Conservation (phyloP, 2,113 vertebrate genomes). For the Hippotragus niger region DNA sequence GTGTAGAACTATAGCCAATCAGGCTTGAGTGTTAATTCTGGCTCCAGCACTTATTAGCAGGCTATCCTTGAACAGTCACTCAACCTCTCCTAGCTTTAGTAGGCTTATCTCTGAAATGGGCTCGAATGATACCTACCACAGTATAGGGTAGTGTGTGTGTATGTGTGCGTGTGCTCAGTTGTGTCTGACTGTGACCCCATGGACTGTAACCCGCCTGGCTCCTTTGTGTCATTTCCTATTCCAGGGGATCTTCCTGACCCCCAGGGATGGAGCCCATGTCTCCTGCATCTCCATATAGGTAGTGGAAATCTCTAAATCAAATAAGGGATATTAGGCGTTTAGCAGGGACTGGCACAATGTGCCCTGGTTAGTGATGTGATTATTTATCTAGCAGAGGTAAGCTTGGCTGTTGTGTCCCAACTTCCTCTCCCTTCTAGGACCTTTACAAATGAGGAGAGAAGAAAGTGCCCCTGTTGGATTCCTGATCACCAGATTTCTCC, state of each 20-base stretch:
- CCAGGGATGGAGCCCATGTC: background rate
- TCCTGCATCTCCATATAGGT: background rate
- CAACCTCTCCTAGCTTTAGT: background rate
- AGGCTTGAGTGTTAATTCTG: background rate
- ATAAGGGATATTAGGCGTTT: background rate
- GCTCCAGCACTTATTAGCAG: background rate
- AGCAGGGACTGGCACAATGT: background rate
- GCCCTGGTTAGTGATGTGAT: background rate
- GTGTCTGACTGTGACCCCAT: background rate
- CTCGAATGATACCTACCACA: background rate
- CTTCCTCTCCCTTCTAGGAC: background rate
- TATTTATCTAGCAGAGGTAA: background rate
- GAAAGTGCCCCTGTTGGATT: background rate
- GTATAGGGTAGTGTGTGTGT: background rate
- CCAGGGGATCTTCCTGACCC: background rate
- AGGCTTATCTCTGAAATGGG: conserved; percentile 19
- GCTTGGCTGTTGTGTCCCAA: background rate
- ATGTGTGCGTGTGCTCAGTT: background rate
- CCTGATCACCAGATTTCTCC: background rate
- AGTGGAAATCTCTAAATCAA: background rate
- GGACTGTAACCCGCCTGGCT: background rate
- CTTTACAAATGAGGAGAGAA: background rate
- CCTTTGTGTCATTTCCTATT: background rate
- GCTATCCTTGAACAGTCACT: background rate
- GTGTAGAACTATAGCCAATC: background rate